Evolutionary conservation across 64 coral and sea anemone genomes (phyloP), one percentile per base, ranked within the genome.

Genomic region (Actinia tenebrosa): DNA sequence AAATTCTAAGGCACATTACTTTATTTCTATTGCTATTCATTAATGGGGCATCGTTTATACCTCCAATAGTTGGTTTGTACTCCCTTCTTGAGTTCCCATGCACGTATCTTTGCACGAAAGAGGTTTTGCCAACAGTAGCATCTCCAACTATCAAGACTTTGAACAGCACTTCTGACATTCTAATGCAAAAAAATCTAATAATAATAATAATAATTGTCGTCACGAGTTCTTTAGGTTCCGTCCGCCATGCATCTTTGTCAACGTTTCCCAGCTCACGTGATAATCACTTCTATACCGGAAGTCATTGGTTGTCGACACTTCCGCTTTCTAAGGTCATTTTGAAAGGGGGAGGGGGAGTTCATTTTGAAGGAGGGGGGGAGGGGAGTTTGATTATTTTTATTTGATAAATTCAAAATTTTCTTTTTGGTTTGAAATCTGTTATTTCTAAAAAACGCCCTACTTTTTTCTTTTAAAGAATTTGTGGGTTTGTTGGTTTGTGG

Each of bases 91-190:
- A 85, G 16, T 80, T 85, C 16, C 78, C 91, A 15, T 92, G 69
- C 1, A 99, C 91, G 43, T 95, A 99, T 53, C 91, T 90, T 68
- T 90, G 86, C 16, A 99, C 97, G 86, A 99, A 95, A 44, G 90
- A 83, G 27, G 97, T 99, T 68, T 99, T 99, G 58, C 97, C 97
- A 45, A 99, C 97, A 8, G 90, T 90, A 5, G 97, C 90, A 60
- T 99, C 97, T 7, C 97, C 97, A 47, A 99, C 87, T 58, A 99
- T 93, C 15, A 99, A 77, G 20, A 99, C 93, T 89, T 99, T 99
- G 63, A 99, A 99, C 15, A 95, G 85, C 63, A 99, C 79, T 89
- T 99, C 97, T 59, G 94, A 85, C 94, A 95, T 95, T 69, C 18
- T 87, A n/a, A 26, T 11, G 22, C 30, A 37, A 75, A 75, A 75